Percentiles rank a stretch among this genome's conserved stretches.
Conservation (phyloP, 2,888 invertebrate genomes). For the Sipha maydis region DNA sequence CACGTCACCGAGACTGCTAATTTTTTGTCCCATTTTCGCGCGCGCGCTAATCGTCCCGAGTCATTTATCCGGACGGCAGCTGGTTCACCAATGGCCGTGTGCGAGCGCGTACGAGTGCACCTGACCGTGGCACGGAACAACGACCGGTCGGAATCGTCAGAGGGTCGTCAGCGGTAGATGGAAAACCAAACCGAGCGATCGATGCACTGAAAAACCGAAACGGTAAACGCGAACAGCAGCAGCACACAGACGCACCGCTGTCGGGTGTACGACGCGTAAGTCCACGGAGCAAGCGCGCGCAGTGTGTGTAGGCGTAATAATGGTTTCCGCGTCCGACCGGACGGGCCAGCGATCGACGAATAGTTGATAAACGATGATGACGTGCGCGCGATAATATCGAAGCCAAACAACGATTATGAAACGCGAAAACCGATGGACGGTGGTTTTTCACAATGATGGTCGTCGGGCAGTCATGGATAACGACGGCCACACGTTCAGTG, state of each 20-base stretch:
- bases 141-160: neutral
- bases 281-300: no score
- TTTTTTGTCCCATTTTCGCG: slow-evolving; percentile 58
- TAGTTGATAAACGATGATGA: neutral
- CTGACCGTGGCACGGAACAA: neutral
- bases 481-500: no score
- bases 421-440: neutral
- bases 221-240: no score
- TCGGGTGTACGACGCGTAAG: no score
- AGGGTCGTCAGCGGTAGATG: no score
- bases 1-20: slow-evolving; percentile 28
- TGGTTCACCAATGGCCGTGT: neutral
- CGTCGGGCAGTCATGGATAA: no score
- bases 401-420: neutral
- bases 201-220: no score
- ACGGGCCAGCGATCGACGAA: neutral
- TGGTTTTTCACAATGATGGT: no score
- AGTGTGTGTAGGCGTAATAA: no score
- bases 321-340: no score
- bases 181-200: no score
- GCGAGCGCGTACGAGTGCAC: neutral
- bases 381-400: neutral
- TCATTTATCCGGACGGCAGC: neutral
- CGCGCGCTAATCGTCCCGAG: neutral
- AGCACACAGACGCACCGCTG: no score